phyloP scores from a whole-genome alignment of 2,888 invertebrate species.

The Drosophila diplacantha region DNA sequence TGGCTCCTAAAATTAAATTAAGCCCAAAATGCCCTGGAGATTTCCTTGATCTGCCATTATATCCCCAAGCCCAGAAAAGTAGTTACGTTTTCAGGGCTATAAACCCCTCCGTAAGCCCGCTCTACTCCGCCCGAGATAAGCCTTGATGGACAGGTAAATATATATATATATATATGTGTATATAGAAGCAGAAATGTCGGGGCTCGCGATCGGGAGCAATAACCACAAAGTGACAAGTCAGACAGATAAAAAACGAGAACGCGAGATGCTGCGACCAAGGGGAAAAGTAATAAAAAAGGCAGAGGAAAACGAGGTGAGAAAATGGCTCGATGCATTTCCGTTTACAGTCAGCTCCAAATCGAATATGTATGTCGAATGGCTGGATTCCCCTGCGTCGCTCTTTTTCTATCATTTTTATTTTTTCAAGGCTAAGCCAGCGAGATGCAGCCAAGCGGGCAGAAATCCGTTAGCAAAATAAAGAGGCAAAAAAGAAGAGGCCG shows the following conservation, averaged over 20 bases:
- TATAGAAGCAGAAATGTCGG: neutral
- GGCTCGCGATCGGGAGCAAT: constrained; percentile 23
- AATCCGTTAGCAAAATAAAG: constrained; percentile 29
- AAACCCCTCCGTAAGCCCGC: constrained; percentile 7
- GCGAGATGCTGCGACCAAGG: neutral
- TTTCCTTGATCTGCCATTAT: neutral
- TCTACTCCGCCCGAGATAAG: constrained; percentile 12
- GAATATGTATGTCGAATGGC: constrained; percentile 29
- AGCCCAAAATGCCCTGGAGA: neutral
- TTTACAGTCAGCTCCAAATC: constrained; percentile 31
- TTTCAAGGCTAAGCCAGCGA: constrained; percentile 31
- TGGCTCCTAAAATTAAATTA: neutral
- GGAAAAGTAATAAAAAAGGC: neutral
- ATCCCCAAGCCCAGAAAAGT: neutral
- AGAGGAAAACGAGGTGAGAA: constrained; percentile 40
- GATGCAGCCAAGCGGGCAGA: constrained; percentile 28
- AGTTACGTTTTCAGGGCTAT: constrained; percentile 6
- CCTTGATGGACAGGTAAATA: constrained; percentile 31
- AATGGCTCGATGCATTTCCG: constrained; percentile 38
- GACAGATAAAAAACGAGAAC: constrained; percentile 30
- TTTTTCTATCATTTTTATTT: neutral
- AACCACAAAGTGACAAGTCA: constrained; percentile 37
- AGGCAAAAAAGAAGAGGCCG: constrained; percentile 1
- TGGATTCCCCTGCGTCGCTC: neutral
- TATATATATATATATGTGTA: neutral